Conservation (phyloP, 2,113 vertebrate genomes). For the Spea bombifrons region DNA sequence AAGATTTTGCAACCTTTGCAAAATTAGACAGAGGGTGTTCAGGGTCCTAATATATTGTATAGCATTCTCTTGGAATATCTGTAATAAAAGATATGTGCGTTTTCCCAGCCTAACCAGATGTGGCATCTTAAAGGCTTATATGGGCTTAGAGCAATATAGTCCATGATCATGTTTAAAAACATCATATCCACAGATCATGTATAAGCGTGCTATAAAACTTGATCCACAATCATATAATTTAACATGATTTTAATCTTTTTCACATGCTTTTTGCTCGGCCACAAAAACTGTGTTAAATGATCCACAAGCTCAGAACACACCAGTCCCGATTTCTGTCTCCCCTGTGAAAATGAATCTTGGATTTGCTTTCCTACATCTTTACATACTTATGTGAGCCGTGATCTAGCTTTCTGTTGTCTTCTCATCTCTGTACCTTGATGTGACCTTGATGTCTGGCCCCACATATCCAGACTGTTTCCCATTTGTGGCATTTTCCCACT, state of each 20-base stretch:
- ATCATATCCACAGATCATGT: constrained; percentile 13
- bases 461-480: too few species aligned
- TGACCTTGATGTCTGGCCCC: too few species aligned
- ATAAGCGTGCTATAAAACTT: constrained; percentile 19
- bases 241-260: constrained; percentile 23
- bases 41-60: not conserved
- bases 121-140: constrained; percentile 30
- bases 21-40: not conserved
- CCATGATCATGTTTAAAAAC: constrained; percentile 16
- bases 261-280: not conserved
- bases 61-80: not conserved
- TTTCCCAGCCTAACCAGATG: constrained; percentile 22
- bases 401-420: too few species aligned
- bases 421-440: too few species aligned
- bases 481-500: too few species aligned
- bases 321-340: not conserved
- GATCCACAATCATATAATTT: constrained; percentile 6
- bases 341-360: too few species aligned
- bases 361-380: too few species aligned
- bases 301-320: constrained; percentile 12
- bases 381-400: too few species aligned
- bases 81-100: not conserved
- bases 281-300: constrained; percentile 27
- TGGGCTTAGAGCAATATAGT: constrained; percentile 3
- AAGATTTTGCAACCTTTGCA: not conserved